Evolutionary conservation across 2,113 vertebrate species (phyloP).

Genomic region (Coturnix japonica): DNA sequence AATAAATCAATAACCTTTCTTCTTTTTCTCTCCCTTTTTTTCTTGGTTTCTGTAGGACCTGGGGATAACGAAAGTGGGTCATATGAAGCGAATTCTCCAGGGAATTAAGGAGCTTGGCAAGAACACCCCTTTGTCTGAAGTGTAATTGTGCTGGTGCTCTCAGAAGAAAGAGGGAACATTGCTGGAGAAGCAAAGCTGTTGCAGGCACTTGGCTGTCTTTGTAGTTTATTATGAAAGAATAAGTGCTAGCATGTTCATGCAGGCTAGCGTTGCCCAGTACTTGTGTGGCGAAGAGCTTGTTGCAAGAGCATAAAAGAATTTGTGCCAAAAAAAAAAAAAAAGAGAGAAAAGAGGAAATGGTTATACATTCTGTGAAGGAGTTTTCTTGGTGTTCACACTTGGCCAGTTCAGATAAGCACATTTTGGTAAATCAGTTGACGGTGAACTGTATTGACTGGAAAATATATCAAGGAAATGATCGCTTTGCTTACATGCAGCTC

Average conservation of each 20-base stretch:
- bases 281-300: slow-evolving; percentile 45
- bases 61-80: slow-evolving; percentile 99
- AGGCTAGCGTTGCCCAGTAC: slow-evolving; percentile 40
- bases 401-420: slow-evolving; percentile 80
- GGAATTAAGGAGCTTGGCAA: slow-evolving; percentile 98
- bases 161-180: slow-evolving; percentile 35
- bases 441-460: slow-evolving; percentile 52
- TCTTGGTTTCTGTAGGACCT: slow-evolving; percentile 84
- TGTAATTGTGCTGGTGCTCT: slow-evolving; percentile 78
- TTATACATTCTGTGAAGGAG: slow-evolving; percentile 69
- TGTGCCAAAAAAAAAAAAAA: slow-evolving; percentile 81
- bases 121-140: slow-evolving; percentile 84
- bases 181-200: slow-evolving; percentile 57
- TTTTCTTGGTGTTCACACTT: slow-evolving; percentile 75
- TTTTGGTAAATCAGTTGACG: slow-evolving; percentile 34
- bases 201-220: slow-evolving; percentile 45
- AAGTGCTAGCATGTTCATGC: slow-evolving; percentile 53
- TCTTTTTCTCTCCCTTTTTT: not conserved
- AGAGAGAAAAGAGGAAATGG: not conserved
- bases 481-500: slow-evolving; percentile 77
- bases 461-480: slow-evolving; percentile 71
- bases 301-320: slow-evolving; percentile 63
- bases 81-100: slow-evolving; percentile 99
- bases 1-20: not conserved
- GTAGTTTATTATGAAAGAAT: slow-evolving; percentile 55